Percentiles rank a stretch among this genome's conserved stretches.
Evolutionary conservation across 53 echinoderm and acorn worm genomes (phyloP).

Genomic region (Paracentrotus lividus): DNA sequence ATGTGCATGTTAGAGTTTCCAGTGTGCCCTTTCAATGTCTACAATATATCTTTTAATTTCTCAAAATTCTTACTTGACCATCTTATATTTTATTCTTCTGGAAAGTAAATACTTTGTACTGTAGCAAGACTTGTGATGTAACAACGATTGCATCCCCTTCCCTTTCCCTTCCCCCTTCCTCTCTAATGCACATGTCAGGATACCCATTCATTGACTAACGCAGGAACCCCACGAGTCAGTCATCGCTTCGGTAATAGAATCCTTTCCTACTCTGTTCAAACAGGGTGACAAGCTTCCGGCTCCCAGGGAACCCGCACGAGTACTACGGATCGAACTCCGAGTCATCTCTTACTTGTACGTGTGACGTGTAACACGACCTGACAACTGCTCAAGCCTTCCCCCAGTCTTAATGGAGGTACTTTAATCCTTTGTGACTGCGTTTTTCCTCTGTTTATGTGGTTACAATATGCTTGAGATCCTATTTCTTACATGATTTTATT

Average conservation of each 20-base stretch:
- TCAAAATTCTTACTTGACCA: too few relatives aligned
- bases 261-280: slow-evolving; percentile 3
- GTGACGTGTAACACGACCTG: background rate
- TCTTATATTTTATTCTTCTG: too few relatives aligned
- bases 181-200: background rate
- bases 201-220: background rate
- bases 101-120: background rate
- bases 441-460: too few relatives aligned
- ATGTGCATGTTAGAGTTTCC: too few relatives aligned
- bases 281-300: slow-evolving; percentile 58
- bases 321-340: background rate
- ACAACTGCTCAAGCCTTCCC: slow-evolving; percentile 12
- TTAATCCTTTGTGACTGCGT: background rate
- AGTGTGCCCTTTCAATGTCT: too few relatives aligned
- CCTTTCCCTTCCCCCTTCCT: background rate
- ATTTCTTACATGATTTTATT: too few relatives aligned
- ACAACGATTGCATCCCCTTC: background rate
- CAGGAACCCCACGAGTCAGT: slow-evolving; percentile 28
- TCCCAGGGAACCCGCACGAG: background rate
- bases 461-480: background rate
- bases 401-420: background rate
- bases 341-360: background rate
- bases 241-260: slow-evolving; percentile 49
- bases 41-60: too few relatives aligned
- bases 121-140: background rate